phyloP scores from a whole-genome alignment of 2,888 invertebrate species.

The Prenolepis imparis region DNA sequence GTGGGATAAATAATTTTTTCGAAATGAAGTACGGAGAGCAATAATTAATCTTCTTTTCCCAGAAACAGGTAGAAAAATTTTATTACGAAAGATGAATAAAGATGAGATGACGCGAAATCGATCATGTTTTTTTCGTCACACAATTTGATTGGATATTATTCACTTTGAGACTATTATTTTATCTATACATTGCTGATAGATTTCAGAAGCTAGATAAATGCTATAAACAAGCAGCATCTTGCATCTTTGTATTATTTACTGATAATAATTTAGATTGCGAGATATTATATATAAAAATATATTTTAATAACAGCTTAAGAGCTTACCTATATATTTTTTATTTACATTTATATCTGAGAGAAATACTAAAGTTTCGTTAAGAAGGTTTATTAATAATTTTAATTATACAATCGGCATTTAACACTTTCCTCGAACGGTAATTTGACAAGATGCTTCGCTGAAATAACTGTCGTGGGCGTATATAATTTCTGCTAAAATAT shows the following conservation, averaged over 20 bases:
- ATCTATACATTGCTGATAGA: neutral
- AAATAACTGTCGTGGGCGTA: constrained; percentile 47
- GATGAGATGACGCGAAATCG: neutral
- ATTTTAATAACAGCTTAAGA: neutral
- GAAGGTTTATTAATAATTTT: neutral
- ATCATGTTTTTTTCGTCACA: neutral
- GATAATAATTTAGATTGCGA: constrained; percentile 1
- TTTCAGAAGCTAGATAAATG: neutral
- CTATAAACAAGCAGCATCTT: neutral
- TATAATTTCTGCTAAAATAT: constrained; percentile 29
- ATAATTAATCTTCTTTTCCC: neutral
- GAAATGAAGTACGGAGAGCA: neutral
- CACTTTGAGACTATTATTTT: neutral
- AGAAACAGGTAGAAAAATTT: neutral
- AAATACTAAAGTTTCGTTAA: neutral
- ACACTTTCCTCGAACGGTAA: neutral
- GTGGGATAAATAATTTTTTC: neutral
- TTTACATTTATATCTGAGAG: neutral
- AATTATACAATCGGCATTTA: neutral
- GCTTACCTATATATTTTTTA: neutral
- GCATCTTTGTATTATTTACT: neutral
- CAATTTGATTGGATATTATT: neutral
- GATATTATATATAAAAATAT: neutral
- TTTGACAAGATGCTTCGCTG: neutral
- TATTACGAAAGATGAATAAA: neutral